Conservation (phyloP, 2,888 invertebrate species). For the Hyles lineata region DNA sequence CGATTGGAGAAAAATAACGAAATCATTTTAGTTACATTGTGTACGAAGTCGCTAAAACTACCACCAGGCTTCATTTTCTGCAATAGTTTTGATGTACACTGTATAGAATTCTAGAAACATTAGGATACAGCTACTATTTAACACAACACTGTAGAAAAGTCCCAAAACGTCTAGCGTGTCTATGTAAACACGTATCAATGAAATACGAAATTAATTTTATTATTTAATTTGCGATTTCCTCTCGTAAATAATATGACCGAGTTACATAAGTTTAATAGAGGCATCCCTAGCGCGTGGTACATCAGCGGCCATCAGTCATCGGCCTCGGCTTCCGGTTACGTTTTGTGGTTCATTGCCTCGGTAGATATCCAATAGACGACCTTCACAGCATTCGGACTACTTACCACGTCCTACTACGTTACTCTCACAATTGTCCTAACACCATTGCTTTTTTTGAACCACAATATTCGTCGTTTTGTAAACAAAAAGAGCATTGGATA, state of each 20-base stretch:
- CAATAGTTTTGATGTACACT: no score
- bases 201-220: neutral
- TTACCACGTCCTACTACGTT: neutral
- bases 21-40: no score
- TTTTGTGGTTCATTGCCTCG: slow-evolving; percentile 78
- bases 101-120: no score
- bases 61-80: no score
- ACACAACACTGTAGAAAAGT: no score
- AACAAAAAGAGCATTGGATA: neutral
- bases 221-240: slow-evolving; percentile 14
- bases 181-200: neutral
- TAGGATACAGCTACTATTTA: no score
- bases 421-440: neutral
- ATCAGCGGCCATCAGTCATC: slow-evolving; percentile 74
- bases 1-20: no score
- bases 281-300: slow-evolving; percentile 54
- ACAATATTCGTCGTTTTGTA: neutral
- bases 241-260: slow-evolving; percentile 34
- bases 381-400: slow-evolving; percentile 58
- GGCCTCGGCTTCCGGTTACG: slow-evolving; percentile 74
- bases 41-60: no score
- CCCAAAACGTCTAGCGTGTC: neutral
- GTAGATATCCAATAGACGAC: slow-evolving; percentile 62
- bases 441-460: neutral
- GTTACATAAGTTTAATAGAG: slow-evolving; percentile 32